Conservation (phyloP, 2,113 vertebrate species). For the Hydropotes inermis region DNA sequence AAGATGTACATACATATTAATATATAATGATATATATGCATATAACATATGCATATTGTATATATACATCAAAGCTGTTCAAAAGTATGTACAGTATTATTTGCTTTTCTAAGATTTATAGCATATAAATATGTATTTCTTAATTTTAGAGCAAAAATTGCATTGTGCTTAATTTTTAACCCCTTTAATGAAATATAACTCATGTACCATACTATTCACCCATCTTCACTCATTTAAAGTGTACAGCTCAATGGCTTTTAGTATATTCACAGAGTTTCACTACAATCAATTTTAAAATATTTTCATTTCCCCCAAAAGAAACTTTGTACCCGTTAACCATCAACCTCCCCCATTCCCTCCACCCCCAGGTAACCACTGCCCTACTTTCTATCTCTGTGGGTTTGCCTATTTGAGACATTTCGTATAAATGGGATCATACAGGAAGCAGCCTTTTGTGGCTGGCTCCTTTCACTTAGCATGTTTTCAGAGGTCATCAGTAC, state of each 20-base stretch:
- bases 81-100: neutral
- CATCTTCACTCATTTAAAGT: neutral
- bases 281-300: neutral
- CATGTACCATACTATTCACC: neutral
- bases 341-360: too few species aligned
- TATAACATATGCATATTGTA: neutral
- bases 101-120: neutral
- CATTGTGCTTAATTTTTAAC: neutral
- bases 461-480: neutral
- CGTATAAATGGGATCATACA: fast-evolving
- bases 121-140: neutral
- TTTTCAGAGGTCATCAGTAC: neutral
- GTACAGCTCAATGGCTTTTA: neutral
- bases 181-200: neutral
- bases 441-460: fast-evolving
- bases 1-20: too few species aligned
- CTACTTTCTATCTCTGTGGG: neutral
- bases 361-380: neutral
- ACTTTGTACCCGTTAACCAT: neutral
- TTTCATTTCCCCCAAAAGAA: neutral
- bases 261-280: neutral
- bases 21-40: neutral
- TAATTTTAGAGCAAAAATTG: neutral
- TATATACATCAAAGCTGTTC: neutral
- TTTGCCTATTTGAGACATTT: fast-evolving